Base-by-base conservation (phyloP, 2,113 vertebrate genomes). In the Petrocephalus zakoni region DNA sequence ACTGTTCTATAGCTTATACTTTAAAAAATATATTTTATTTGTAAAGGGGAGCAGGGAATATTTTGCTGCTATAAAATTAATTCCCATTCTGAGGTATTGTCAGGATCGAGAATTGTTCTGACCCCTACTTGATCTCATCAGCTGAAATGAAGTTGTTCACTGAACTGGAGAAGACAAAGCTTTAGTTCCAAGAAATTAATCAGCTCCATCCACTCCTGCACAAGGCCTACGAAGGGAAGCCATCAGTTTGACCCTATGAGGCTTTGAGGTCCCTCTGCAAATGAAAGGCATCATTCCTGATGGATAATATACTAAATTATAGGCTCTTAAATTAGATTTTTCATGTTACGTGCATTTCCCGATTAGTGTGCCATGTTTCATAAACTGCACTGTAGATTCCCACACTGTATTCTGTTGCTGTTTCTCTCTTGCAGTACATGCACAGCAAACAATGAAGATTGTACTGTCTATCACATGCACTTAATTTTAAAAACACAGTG, bases 61-160 rank as follows among this genome's bases (percentile, higher is more conserved):
- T 93, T 96, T 94, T 93, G 93, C 96, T 96, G 94, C 96, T 94
- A 95, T 97, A 96, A 96, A 98, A 98, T 98, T 96, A 97, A 98
- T 98, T 97, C 95, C 95, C 96, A 96, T 96, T 96, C 95, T 89
- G 93, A 94, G 95, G 96, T 96, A 96, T 96, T 98, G 97, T 98
- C 97, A 97, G 97, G 97, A 97, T 96, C 96, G 97, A 97, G 96
- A 95, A 97, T 96, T 95, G 95, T 96, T 96, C 95, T 98, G 98
- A 99, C 98, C 98, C 93, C 93, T 92, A 94, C 93, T 95, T 99
- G 98, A 99, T 98, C 98, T 99, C 98, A 98, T 99, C 98, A 97
- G 96, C 94, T 93, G 96, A 97, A 99, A 99, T 99, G 97, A 99
- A 98, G 96, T 98, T 99, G 97, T 96, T 98, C 98, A 99, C 93